A percentile compares a stretch with the other conserved stretches of the same genome.
These are phyloP conservation scores for Phylloscopus trochilus DNA, from an alignment of 2,113 vertebrate genomes.

Conservation along the genomic window DNA sequence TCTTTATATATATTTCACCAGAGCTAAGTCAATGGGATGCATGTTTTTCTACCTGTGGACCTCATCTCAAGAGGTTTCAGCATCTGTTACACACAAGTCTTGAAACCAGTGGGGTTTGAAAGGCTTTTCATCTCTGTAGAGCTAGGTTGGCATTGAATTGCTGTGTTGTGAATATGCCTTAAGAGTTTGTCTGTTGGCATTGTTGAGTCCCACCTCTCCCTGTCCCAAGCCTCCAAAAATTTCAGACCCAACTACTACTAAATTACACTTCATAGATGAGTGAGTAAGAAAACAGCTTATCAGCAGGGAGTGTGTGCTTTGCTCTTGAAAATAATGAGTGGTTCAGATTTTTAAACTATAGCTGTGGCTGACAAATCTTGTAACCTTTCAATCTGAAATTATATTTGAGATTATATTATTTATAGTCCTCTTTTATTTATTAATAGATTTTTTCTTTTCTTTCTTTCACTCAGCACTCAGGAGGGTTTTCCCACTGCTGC, in stretches of 20 bases:
- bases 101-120: not conserved
- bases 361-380: constrained; percentile 11
- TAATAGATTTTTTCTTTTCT: not conserved
- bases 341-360: constrained; percentile 17
- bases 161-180: constrained; percentile 22
- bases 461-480: not conserved
- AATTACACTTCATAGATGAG: constrained; percentile 1
- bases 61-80: not conserved
- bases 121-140: not conserved
- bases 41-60: not conserved
- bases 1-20: not conserved
- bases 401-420: not conserved
- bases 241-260: not conserved
- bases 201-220: not conserved
- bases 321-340: not conserved
- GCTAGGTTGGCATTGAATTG: not conserved
- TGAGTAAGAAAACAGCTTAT: not conserved
- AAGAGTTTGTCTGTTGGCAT: not conserved
- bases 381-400: constrained; percentile 42
- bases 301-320: not conserved
- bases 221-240: not conserved
- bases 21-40: not conserved
- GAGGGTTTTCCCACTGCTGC: not conserved
- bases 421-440: not conserved
- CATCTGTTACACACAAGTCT: not conserved